Conservation (phyloP, 2,888 invertebrate species). For the Trichacis sp. region DNA sequence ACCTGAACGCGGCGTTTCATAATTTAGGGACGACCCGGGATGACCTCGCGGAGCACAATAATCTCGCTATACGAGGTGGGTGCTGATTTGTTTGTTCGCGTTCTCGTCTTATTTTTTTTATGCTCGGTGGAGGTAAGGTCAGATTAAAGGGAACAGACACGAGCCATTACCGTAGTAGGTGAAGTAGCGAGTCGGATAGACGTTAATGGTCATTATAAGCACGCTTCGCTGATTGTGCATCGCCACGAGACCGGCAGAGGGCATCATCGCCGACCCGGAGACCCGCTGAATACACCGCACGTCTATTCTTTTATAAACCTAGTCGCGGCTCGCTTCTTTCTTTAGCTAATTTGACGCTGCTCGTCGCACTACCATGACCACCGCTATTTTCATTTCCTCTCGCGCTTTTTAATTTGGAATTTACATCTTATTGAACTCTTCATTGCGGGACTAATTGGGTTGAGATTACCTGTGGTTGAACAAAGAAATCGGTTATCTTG, state of each 20-base stretch:
- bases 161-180: slow-evolving; percentile 63
- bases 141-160: slow-evolving; percentile 49
- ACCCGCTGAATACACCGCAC: slow-evolving; percentile 54
- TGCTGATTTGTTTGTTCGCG: neutral
- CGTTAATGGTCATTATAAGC: slow-evolving; percentile 68
- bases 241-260: slow-evolving; percentile 63
- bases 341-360: slow-evolving; percentile 62
- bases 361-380: slow-evolving; percentile 50
- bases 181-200: slow-evolving; percentile 60
- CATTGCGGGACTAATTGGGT: neutral
- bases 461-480: too few relatives aligned
- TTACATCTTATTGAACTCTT: slow-evolving; percentile 17
- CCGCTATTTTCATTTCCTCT: slow-evolving; percentile 38
- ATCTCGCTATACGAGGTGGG: neutral
- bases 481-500: too few relatives aligned
- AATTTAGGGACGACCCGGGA: neutral
- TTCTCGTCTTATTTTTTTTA: neutral
- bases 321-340: slow-evolving; percentile 56
- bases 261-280: slow-evolving; percentile 69
- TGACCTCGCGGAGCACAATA: too few relatives aligned
- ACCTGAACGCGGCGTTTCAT: neutral
- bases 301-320: slow-evolving; percentile 63
- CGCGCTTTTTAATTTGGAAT: slow-evolving; percentile 35
- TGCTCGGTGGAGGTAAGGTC: neutral
- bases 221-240: slow-evolving; percentile 67